A percentile compares a stretch with the other conserved stretches of the same genome.
Conservation (phyloP, 2,113 vertebrate genomes). For the Calidris pugnax region DNA sequence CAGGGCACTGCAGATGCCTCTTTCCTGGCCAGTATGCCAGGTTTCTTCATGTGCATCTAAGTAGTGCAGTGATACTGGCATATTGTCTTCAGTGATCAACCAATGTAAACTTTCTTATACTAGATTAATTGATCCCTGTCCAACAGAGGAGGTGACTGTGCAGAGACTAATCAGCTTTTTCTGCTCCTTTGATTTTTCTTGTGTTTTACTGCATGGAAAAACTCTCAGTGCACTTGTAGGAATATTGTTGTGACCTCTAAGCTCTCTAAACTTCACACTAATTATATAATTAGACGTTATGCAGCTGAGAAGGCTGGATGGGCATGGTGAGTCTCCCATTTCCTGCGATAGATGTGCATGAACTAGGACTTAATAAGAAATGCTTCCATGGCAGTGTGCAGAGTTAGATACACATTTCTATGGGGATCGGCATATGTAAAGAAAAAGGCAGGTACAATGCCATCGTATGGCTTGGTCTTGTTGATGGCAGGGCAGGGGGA, state of each 20-base stretch:
- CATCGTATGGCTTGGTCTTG: background rate
- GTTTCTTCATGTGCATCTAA: background rate
- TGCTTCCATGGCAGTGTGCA: background rate
- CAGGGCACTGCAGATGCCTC: background rate
- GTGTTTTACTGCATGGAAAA: background rate
- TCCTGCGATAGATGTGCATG: background rate
- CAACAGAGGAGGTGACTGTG: background rate
- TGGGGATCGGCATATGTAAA: background rate
- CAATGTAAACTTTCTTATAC: background rate
- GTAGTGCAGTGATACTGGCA: background rate
- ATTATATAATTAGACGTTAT: background rate
- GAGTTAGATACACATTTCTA: background rate
- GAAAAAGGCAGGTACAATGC: background rate
- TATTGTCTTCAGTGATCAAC: background rate
- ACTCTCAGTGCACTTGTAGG: background rate
- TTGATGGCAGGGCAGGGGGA: background rate
- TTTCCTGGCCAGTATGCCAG: background rate
- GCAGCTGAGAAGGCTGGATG: background rate
- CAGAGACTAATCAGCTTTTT: background rate
- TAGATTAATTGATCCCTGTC: background rate
- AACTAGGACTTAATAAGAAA: background rate
- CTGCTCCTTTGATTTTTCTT: background rate
- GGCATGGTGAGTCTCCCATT: background rate
- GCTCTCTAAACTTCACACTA: background rate
- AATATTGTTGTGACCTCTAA: background rate